Base-by-base conservation (phyloP, 2,888 invertebrate species). In the Heteromyza rotundicornis region DNA sequence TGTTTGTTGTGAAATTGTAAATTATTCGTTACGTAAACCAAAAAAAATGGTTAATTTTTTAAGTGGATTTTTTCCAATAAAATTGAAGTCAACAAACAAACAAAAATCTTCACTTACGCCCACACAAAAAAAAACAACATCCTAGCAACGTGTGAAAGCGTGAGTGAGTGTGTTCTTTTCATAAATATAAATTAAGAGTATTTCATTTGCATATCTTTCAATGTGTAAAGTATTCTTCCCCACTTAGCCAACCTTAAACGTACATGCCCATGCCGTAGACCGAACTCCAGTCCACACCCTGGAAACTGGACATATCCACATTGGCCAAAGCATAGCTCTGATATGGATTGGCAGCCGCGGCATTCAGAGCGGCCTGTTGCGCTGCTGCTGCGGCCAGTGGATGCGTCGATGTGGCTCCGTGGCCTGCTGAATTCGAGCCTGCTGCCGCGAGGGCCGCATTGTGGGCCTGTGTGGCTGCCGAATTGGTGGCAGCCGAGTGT, bases 191-290 rank as follows among this genome's bases (percentile, higher is more conserved):
- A 32, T 8, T 12, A 32, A 17, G 22, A 50, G 50, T 50, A 50
- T 50, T 50, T 50, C 14, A 2, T 22, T 16, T 44, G 47, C 23
- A 7, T 17, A 3, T 50, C 19, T 50, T 50, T 23, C 50, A 8
- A 16, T 23, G 19, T n/a, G n/a, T n/a, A n/a, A n/a, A n/a, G n/a
- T n/a, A n/a, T n/a, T n/a, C n/a, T n/a, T n/a, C n/a, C n/a, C n/a
- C 27, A 5, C 27, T 27, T 27, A 5, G 10, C 27, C 16, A 7
- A 10, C 23, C 70, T 79, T 81, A 81, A 74, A 94, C 93, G 86
- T 94, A 94, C 94, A 94, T 94, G 82, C 94, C 94, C 86, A 94
- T 92, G 78, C 94, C 93, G 84, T 95, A 95, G 92, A 94, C 92
- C 76, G 92, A 90, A 77, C 90, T 89, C 94, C 94, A 94, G 84